These are phyloP conservation scores for Troides aeacus DNA, from an alignment of 2,888 invertebrate species.

Conservation along the genomic window DNA sequence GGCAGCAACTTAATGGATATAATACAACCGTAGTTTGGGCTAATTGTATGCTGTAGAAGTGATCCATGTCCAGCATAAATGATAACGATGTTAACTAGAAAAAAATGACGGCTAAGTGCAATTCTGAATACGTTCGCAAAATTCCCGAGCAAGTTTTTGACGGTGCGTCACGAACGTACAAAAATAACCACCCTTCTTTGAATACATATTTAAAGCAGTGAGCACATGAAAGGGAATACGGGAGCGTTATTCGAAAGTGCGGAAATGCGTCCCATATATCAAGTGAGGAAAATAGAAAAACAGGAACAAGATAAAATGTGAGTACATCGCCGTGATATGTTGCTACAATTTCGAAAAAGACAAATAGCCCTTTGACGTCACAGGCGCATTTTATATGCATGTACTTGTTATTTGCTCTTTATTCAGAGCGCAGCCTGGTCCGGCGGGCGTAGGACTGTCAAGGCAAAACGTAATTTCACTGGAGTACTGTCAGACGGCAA, in stretches of 20 bases:
- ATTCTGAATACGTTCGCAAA: constrained; percentile 35
- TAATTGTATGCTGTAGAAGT: too few species aligned
- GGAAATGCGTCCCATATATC: constrained; percentile 78
- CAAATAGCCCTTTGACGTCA: constrained; percentile 64
- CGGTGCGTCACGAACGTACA: constrained; percentile 33
- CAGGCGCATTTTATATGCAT: constrained; percentile 58
- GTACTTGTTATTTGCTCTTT: constrained; percentile 36
- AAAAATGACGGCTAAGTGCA: not conserved
- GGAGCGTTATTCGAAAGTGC: constrained; percentile 72
- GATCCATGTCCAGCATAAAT: too few species aligned
- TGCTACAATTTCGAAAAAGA: constrained; percentile 69
- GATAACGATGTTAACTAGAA: not conserved
- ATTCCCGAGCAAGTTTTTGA: constrained; percentile 54
- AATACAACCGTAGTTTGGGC: too few species aligned
- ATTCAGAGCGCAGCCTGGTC: constrained; percentile 34
- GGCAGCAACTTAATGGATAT: too few species aligned
- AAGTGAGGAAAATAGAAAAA: constrained; percentile 75
- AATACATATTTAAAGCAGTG: constrained; percentile 75
- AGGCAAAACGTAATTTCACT: constrained; percentile 33
- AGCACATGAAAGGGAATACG: constrained; percentile 74
- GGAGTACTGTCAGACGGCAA: constrained; percentile 27
- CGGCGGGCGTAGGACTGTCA: constrained; percentile 30
- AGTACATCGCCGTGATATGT: constrained; percentile 70
- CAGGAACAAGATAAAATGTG: constrained; percentile 69
- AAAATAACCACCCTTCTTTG: constrained; percentile 39